These are phyloP conservation scores for Zophobas morio DNA, from an alignment of 1,140 invertebrate genomes.

Conservation along the genomic window DNA sequence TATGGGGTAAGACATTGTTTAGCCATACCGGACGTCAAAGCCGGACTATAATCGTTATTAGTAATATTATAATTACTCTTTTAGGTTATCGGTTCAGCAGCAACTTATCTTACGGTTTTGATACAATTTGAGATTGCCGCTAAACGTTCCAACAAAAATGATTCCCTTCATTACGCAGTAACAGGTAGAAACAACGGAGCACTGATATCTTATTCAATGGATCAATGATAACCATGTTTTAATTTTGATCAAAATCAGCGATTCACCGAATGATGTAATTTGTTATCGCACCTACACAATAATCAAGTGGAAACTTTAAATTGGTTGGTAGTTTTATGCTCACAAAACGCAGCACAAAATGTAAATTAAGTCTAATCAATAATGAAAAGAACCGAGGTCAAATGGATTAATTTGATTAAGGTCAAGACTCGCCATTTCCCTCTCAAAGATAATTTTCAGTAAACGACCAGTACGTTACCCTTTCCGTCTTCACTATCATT, in stretches of 20 bases:
- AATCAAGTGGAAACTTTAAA: background rate
- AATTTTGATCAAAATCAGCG: no score
- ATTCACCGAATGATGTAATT: no score
- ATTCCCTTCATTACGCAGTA: no score
- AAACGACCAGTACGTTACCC: constrained; percentile 17
- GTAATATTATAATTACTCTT: constrained; percentile 23
- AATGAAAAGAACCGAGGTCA: constrained; percentile 21
- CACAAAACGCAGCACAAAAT: constrained; percentile 23
- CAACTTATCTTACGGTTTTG: constrained; percentile 50
- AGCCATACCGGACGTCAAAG: background rate
- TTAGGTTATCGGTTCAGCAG: constrained; percentile 45
- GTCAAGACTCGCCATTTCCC: constrained; percentile 27
- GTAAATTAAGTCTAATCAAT: constrained; percentile 25
- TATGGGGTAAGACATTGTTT: constrained; percentile 41
- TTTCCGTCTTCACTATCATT: constrained; percentile 8
- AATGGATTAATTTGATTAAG: constrained; percentile 32
- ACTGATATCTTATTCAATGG: no score
- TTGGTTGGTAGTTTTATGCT: background rate
- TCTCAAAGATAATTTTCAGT: constrained; percentile 25
- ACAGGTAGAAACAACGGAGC: no score
- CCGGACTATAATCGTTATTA: background rate
- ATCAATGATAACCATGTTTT: no score
- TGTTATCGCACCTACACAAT: no score
- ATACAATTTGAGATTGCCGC: constrained; percentile 50
- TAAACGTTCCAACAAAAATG: background rate